A percentile compares a stretch with the other conserved stretches of the same genome.
Evolutionary conservation across 2,113 vertebrate genomes (phyloP).

Genomic region (Barnardius zonarius): DNA sequence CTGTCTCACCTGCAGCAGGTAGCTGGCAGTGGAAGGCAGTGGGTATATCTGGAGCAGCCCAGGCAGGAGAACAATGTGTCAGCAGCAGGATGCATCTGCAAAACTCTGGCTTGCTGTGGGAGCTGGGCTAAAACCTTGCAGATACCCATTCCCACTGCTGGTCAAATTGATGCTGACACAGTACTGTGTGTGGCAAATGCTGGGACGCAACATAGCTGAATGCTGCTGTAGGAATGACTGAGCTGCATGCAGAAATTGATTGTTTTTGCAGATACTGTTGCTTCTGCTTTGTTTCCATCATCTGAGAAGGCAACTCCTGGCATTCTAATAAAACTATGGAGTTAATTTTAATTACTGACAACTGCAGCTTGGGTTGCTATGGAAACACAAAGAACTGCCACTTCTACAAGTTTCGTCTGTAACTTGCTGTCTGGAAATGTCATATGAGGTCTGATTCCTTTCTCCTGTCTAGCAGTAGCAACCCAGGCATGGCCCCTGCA

Average conservation of each 20-base stretch:
- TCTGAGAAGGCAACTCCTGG: constrained; percentile 13
- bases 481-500: not conserved
- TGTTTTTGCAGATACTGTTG: not conserved
- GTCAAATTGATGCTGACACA: not conserved
- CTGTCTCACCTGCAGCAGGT: not conserved
- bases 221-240: not conserved
- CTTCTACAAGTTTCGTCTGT: not conserved
- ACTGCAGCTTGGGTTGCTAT: constrained; percentile 66
- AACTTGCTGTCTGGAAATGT: constrained; percentile 53
- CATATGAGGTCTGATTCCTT: not conserved
- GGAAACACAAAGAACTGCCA: constrained; percentile 55
- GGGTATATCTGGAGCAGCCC: not conserved
- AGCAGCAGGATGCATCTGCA: not conserved
- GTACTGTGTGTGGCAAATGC: not conserved
- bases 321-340: constrained; percentile 38
- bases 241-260: not conserved
- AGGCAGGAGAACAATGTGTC: not conserved
- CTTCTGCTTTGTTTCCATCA: constrained; percentile 12
- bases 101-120: not conserved
- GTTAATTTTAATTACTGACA: constrained; percentile 69
- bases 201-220: not conserved
- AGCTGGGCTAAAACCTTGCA: not conserved
- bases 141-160: not conserved
- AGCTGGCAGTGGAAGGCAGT: not conserved
- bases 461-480: not conserved